Conservation (phyloP, 2,113 vertebrate genomes). For the Python bivittatus region DNA sequence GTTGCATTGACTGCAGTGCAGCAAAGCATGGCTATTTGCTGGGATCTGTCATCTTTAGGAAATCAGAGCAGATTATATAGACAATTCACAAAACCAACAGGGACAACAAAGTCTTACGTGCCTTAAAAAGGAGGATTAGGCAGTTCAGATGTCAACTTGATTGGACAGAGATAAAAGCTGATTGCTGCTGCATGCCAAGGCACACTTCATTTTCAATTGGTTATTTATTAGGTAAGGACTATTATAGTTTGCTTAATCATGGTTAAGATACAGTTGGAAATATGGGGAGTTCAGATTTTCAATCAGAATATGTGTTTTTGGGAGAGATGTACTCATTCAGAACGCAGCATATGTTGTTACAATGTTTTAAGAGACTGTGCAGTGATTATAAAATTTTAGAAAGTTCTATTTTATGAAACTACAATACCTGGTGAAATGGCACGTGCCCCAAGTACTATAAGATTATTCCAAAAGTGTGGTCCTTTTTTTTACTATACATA, state of each 20-base stretch:
- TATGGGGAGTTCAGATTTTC: conserved; percentile 59
- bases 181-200: conserved; percentile 83
- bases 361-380: background rate
- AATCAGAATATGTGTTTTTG: conserved; percentile 26
- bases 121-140: conserved; percentile 91
- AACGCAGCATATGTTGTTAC: background rate
- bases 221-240: conserved; percentile 74
- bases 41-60: conserved; percentile 87
- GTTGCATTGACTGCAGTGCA: conserved; percentile 68
- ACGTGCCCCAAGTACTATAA: background rate
- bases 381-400: background rate
- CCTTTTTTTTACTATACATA: background rate
- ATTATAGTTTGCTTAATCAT: conserved; percentile 71
- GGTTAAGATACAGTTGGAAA: conserved; percentile 59
- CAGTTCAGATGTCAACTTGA: conserved; percentile 89
- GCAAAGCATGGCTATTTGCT: conserved; percentile 72
- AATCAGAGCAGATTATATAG: conserved; percentile 89
- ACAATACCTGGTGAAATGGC: background rate
- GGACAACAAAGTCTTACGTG: conserved; percentile 86
- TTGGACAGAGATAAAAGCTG: conserved; percentile 90
- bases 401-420: background rate
- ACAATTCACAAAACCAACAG: conserved; percentile 90
- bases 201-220: conserved; percentile 82
- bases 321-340: conserved; percentile 1
- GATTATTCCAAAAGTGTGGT: conserved; percentile 35